Evolutionary conservation across 1,140 invertebrate genomes (phyloP).

Genomic region (Temnothorax curvispinosus): DNA sequence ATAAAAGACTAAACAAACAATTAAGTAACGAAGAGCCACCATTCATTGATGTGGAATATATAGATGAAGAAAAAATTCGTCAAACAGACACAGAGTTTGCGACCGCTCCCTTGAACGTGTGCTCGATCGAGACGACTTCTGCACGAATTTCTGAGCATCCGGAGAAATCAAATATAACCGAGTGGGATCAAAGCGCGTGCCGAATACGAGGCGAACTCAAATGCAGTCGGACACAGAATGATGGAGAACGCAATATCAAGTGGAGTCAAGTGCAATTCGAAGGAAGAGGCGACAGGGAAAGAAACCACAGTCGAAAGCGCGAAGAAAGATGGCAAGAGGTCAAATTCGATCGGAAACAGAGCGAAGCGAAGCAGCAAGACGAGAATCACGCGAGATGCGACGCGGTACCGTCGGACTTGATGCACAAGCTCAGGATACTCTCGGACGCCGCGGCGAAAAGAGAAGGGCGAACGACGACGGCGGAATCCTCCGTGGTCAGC

Average conservation of each 20-base stretch:
- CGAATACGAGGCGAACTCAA: not conserved
- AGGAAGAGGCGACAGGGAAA: not conserved
- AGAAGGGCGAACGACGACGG: conserved; percentile 37
- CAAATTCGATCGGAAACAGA: not conserved
- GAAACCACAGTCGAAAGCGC: not conserved
- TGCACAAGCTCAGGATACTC: conserved; percentile 71
- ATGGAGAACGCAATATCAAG: not conserved
- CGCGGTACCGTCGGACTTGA: conserved; percentile 64
- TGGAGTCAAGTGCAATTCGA: not conserved
- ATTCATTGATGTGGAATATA: not conserved
- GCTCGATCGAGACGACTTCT: not conserved
- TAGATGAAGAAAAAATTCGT: not conserved
- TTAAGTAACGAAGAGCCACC: not conserved
- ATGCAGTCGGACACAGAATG: not conserved
- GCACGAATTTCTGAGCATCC: not conserved
- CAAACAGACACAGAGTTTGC: not conserved
- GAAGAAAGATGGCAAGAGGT: not conserved
- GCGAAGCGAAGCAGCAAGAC: conserved; percentile 2
- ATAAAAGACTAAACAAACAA: not conserved
- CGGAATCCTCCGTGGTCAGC: conserved; percentile 18
- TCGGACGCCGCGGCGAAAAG: conserved; percentile 57
- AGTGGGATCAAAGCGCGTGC: not conserved
- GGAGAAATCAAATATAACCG: not conserved
- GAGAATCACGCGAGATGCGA: conserved; percentile 30
- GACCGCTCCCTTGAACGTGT: not conserved